phyloP scores from a whole-genome alignment of 2,888 invertebrate species.

The Meloe dianella region DNA sequence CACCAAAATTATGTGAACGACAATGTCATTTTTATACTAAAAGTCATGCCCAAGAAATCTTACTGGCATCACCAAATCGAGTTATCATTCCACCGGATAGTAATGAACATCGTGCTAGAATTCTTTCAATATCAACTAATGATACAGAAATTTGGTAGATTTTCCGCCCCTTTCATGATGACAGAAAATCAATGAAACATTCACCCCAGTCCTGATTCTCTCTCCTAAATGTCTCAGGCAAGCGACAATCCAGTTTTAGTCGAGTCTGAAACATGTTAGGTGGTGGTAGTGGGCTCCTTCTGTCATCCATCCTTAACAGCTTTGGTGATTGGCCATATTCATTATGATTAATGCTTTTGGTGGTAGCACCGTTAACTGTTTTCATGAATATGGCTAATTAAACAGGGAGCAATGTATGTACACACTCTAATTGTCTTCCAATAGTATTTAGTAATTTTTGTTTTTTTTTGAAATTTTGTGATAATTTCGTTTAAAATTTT shows the following conservation, averaged over 20 bases:
- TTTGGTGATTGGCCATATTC: conserved; percentile 56
- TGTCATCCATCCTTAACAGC: conserved; percentile 36
- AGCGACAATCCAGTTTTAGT: conserved; percentile 15
- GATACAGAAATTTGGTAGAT: conserved; percentile 80
- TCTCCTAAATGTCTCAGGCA: background rate
- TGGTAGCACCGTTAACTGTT: conserved; percentile 44
- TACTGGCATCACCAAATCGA: conserved; percentile 65
- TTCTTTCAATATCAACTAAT: conserved; percentile 67
- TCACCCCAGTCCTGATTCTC: conserved; percentile 36
- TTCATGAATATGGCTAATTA: conserved; percentile 51
- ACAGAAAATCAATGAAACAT: conserved; percentile 50
- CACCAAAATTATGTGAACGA: conserved; percentile 63
- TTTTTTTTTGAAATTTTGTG: conserved; percentile 39
- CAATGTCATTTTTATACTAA: conserved; percentile 53
- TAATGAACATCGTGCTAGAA: conserved; percentile 68
- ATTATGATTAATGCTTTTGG: conserved; percentile 44
- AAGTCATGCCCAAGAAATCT: conserved; percentile 57
- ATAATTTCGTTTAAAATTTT: conserved; percentile 33
- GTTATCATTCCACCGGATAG: conserved; percentile 69
- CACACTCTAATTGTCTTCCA: background rate
- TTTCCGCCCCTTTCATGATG: background rate
- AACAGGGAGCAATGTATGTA: conserved; percentile 33
- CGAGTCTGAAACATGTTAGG: conserved; percentile 41
- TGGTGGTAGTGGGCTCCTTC: conserved; percentile 50
- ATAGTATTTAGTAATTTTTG: conserved; percentile 2